A percentile compares a stretch with the other conserved stretches of the same genome.
These are phyloP conservation scores for Ammodytes dubius DNA, from an alignment of 2,113 vertebrate genomes.

Conservation along the genomic window DNA sequence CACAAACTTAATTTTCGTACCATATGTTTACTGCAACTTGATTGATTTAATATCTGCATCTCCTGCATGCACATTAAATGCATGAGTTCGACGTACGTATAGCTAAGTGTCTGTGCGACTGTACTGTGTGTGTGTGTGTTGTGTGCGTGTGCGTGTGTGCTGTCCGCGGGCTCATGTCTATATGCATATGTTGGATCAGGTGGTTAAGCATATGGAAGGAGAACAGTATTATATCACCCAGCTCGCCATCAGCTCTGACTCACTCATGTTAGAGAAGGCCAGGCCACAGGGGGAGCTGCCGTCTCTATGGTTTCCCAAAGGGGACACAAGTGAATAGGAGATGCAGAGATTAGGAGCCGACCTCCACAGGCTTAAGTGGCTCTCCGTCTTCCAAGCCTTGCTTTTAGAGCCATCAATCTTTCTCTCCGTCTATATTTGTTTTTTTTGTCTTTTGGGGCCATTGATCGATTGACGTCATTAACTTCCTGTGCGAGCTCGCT, in stretches of 20 bases:
- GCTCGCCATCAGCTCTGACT: slow-evolving; percentile 71
- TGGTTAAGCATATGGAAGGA: slow-evolving; percentile 71
- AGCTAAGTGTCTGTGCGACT: background rate
- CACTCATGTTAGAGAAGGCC: slow-evolving; percentile 75
- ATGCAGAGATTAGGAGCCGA: slow-evolving; percentile 68
- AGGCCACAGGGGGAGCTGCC: slow-evolving; percentile 75
- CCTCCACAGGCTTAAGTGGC: slow-evolving; percentile 59
- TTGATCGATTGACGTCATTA: slow-evolving; percentile 15
- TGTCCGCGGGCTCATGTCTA: too few species aligned
- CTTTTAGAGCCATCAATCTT: slow-evolving; percentile 54
- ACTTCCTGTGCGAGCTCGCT: background rate
- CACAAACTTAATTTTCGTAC: slow-evolving; percentile 40
- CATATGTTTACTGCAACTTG: slow-evolving; percentile 49
- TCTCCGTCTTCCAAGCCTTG: slow-evolving; percentile 38
- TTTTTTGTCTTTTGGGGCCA: slow-evolving; percentile 23
- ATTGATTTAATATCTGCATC: slow-evolving; percentile 1
- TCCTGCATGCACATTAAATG: slow-evolving; percentile 5
- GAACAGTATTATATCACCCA: slow-evolving; percentile 70
- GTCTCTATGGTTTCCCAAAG: slow-evolving; percentile 80
- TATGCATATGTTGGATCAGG: slow-evolving; percentile 43
- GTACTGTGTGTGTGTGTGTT: background rate
- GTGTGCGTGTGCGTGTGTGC: slow-evolving; percentile 18
- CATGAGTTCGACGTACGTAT: background rate
- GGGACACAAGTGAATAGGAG: slow-evolving; percentile 63
- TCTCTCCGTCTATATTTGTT: slow-evolving; percentile 23